A percentile compares a stretch with the other conserved stretches of the same genome.
Evolutionary conservation across 2,797 vertebrate genomes (phyloP).

Genomic region (Thamnophis elegans): DNA sequence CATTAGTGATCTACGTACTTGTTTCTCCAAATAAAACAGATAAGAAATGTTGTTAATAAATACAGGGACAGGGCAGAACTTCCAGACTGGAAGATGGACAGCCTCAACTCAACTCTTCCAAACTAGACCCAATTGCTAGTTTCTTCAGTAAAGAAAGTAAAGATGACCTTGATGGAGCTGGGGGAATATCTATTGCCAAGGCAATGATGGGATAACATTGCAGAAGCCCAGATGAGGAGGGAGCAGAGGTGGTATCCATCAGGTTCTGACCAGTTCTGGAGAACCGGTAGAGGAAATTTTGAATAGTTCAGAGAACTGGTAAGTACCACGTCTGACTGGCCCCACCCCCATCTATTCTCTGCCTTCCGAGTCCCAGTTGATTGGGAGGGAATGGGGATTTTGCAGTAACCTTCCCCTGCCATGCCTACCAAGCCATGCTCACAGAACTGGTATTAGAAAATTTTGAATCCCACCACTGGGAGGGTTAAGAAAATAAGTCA

Average conservation of each 20-base stretch:
- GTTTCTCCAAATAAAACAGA: neutral
- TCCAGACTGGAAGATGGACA: neutral
- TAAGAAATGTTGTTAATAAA: neutral
- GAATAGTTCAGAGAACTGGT: no score
- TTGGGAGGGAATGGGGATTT: no score
- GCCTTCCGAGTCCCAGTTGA: no score
- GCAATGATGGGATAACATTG: neutral
- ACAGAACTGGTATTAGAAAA: no score
- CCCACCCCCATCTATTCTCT: no score
- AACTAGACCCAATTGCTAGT: neutral
- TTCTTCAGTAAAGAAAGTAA: neutral
- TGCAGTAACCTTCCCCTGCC: no score
- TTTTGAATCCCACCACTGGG: no score
- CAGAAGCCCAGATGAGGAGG: neutral
- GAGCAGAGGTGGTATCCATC: no score
- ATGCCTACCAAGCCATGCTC: no score
- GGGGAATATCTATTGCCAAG: neutral
- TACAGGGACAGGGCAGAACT: neutral
- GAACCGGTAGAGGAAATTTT: no score
- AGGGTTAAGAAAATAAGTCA: neutral
- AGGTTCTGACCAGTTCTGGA: no score
- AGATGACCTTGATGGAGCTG: neutral
- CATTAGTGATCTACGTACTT: neutral
- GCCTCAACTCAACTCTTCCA: neutral
- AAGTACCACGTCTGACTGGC: no score